Base-by-base conservation (phyloP, 2,888 invertebrate genomes). In the Nezara viridula region DNA sequence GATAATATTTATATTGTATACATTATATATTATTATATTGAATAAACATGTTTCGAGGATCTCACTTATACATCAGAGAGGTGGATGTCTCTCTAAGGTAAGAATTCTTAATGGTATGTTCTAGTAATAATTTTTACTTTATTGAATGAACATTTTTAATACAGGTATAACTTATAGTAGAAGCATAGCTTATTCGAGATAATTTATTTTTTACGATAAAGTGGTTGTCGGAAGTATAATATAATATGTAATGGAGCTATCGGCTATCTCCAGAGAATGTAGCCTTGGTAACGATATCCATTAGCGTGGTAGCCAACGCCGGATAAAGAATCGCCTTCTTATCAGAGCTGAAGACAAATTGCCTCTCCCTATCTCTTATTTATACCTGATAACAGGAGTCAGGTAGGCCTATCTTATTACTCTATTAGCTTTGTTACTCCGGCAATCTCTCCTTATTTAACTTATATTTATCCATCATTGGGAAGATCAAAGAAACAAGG, bases 321-420 rank as follows among this genome's bases (percentile, higher is more conserved):
- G 32, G 19, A 32, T 73, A 73, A 73, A 73, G 37, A 73, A 73
- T 73, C 37, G 66, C 66, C 37, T 7, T 12, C 32, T 73, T 73
- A 73, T 73, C 66, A 73, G 66, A 32, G 19, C 66, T 27, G 19
- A 9, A 73, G 66, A 73, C 66, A 73, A 73, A 73, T 32, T 73
- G 32, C 66, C 66, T 21, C 66, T 37, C 19, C 21, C 37, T 73
- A 73, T 73, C 66, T 73, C 37, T 73, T 73, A 73, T 73, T 73
- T 73, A 73, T 73, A 73, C 66, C 66, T 73, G 66, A 73, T 73
- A 73, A 73, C 32, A 73, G 32, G 66, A 37, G 32, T 37, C 16
- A 21, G 37, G 19, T 73, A 73, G 66, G 32, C 66, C 66, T 73
- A 19, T 19, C 37, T 32, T 73, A 73, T 73, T 37, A 73, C 66